phyloP scores from a whole-genome alignment of 2,113 vertebrate species.

The Zingel zingel region DNA sequence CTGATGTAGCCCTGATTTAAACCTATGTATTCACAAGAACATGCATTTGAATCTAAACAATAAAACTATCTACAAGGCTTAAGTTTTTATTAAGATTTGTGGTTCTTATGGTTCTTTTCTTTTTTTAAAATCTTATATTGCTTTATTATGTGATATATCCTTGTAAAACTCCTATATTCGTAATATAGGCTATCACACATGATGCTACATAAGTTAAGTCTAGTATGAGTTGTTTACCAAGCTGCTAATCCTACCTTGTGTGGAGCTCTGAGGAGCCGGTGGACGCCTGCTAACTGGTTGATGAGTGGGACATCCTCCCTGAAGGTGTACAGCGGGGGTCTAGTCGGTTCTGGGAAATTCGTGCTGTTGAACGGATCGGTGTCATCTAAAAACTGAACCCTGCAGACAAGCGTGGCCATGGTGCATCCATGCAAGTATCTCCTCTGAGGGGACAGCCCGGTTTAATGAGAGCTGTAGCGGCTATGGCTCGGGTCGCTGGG shows the following conservation, averaged over 20 bases:
- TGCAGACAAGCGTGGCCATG: slow-evolving; percentile 93
- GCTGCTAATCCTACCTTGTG: slow-evolving; percentile 88
- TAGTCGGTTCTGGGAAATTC: slow-evolving; percentile 93
- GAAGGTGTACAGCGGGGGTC: slow-evolving; percentile 92
- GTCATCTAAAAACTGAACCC: slow-evolving; percentile 96
- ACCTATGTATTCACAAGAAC: not conserved
- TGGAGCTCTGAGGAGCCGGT: slow-evolving; percentile 91
- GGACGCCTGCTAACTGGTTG: slow-evolving; percentile 91
- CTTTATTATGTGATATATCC: not conserved
- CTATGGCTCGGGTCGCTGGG: not conserved
- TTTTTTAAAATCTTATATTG: not conserved
- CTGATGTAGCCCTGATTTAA: not conserved
- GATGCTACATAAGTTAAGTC: not conserved
- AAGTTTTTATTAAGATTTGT: not conserved
- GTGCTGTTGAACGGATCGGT: slow-evolving; percentile 97
- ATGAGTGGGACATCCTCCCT: slow-evolving; percentile 91
- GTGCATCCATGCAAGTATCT: slow-evolving; percentile 85
- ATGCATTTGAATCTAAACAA: not conserved
- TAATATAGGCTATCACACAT: not conserved
- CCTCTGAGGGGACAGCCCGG: slow-evolving; percentile 45
- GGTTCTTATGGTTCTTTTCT: not conserved
- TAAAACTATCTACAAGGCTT: not conserved
- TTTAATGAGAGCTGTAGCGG: slow-evolving; percentile 40
- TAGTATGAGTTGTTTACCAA: not conserved
- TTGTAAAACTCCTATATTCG: not conserved